Conservation (phyloP, 2,888 invertebrate genomes). For the Oligia fasciuncula region DNA sequence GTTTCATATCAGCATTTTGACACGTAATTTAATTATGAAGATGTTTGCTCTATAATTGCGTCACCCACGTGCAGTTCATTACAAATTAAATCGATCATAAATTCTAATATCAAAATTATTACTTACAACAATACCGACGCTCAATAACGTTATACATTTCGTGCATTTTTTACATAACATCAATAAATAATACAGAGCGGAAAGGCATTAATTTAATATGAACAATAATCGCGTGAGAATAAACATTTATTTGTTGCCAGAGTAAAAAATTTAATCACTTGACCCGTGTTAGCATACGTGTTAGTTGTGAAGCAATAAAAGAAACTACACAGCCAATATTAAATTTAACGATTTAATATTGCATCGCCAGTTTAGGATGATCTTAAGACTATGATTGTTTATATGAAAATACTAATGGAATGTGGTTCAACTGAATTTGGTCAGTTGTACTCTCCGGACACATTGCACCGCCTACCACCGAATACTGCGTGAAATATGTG, state of each 20-base stretch:
- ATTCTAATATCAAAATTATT: conserved; percentile 59
- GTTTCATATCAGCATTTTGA: conserved; percentile 79
- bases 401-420: conserved; percentile 67
- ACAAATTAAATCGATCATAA: conserved; percentile 54
- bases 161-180: conserved; percentile 73
- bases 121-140: conserved; percentile 48
- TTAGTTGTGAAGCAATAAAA: conserved; percentile 88
- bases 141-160: conserved; percentile 64
- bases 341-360: conserved; percentile 89
- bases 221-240: conserved; percentile 87
- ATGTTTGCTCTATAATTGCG: conserved; percentile 73
- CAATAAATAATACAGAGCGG: conserved; percentile 76
- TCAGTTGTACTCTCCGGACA: conserved; percentile 74
- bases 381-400: conserved; percentile 70
- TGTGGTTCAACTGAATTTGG: conserved; percentile 77
- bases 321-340: conserved; percentile 87
- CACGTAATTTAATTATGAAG: conserved; percentile 76
- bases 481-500: conserved; percentile 89
- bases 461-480: conserved; percentile 87
- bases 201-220: conserved; percentile 79
- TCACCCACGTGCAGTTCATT: conserved; percentile 60
- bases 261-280: conserved; percentile 82
- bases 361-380: conserved; percentile 79
- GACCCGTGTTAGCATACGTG: conserved; percentile 84
- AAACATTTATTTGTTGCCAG: conserved; percentile 84